Evolutionary conservation across 1,140 invertebrate species (phyloP).

Genomic region (Pectinophora gossypiella): DNA sequence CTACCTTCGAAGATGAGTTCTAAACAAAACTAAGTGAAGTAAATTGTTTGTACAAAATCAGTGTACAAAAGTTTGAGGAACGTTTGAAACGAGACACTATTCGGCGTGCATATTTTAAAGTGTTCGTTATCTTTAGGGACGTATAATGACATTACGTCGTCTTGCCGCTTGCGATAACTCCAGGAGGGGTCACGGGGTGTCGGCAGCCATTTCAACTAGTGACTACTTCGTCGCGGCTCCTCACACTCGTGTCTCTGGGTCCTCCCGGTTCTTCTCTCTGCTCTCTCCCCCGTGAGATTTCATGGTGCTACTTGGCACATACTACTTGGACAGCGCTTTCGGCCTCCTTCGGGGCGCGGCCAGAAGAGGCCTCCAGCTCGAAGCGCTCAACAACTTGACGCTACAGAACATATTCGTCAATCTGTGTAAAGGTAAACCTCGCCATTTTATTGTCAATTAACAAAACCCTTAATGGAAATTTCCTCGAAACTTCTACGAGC

Average conservation of each 20-base stretch:
- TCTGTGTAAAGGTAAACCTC: constrained; percentile 53
- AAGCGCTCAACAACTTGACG: constrained; percentile 18
- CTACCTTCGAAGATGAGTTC: too few relatives aligned
- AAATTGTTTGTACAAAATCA: too few relatives aligned
- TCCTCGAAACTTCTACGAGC: background rate
- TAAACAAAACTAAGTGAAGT: too few relatives aligned
- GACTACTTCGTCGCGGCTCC: constrained; percentile 33
- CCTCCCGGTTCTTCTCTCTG: constrained; percentile 18
- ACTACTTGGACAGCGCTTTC: constrained; percentile 20
- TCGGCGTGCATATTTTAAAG: too few relatives aligned
- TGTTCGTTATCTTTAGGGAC: background rate
- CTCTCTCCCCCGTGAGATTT: constrained; percentile 36
- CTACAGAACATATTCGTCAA: constrained; percentile 34
- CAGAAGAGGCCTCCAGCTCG: constrained; percentile 22
- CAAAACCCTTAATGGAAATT: background rate
- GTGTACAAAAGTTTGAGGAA: too few relatives aligned
- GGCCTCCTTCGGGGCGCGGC: constrained; percentile 25
- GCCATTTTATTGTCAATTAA: background rate
- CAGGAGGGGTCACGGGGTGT: background rate
- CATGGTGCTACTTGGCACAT: constrained; percentile 52
- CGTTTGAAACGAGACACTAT: too few relatives aligned
- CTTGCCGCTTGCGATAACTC: background rate
- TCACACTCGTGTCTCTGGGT: constrained; percentile 23
- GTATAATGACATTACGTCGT: background rate
- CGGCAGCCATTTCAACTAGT: constrained; percentile 55